phyloP scores from a whole-genome alignment of 2,888 invertebrate species.

The Epistrophe grossulariae region DNA sequence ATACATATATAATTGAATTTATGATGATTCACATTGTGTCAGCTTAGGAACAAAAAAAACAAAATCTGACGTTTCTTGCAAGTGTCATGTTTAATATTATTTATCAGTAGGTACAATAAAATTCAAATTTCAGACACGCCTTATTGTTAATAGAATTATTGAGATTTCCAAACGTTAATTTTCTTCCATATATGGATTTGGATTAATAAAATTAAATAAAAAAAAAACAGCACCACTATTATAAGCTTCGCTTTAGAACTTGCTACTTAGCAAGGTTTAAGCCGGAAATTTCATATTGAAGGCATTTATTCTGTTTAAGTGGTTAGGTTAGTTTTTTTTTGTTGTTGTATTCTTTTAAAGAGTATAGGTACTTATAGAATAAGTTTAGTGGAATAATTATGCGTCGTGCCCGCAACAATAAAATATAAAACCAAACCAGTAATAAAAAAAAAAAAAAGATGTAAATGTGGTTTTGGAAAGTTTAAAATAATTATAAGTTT shows the following conservation, averaged over 20 bases:
- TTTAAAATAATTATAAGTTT: slow-evolving; percentile 44
- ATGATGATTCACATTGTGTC: slow-evolving; percentile 31
- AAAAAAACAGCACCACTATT: neutral
- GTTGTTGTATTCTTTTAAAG: neutral
- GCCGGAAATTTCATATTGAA: slow-evolving; percentile 69
- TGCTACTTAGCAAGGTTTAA: slow-evolving; percentile 33
- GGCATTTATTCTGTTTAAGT: slow-evolving; percentile 45
- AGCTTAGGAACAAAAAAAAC: slow-evolving; percentile 7
- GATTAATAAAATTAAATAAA: neutral
- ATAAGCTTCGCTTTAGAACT: slow-evolving; percentile 13
- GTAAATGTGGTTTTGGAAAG: slow-evolving; percentile 46
- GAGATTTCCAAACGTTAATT: neutral
- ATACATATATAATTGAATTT: neutral
- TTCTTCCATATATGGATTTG: neutral
- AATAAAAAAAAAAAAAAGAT: slow-evolving; percentile 6
- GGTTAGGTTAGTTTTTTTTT: slow-evolving; percentile 45
- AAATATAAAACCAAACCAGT: neutral
- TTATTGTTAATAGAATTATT: neutral
- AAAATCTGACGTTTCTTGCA: slow-evolving; percentile 38
- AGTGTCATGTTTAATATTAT: slow-evolving; percentile 52
- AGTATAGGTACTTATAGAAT: slow-evolving; percentile 11
- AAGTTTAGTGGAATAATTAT: slow-evolving; percentile 25
- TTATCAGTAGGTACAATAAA: slow-evolving; percentile 38
- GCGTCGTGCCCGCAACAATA: neutral
- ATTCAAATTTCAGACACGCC: slow-evolving; percentile 25